These are phyloP conservation scores for Oncorhynchus kisutch DNA, from an alignment of 2,113 vertebrate species.

Conservation along the genomic window DNA sequence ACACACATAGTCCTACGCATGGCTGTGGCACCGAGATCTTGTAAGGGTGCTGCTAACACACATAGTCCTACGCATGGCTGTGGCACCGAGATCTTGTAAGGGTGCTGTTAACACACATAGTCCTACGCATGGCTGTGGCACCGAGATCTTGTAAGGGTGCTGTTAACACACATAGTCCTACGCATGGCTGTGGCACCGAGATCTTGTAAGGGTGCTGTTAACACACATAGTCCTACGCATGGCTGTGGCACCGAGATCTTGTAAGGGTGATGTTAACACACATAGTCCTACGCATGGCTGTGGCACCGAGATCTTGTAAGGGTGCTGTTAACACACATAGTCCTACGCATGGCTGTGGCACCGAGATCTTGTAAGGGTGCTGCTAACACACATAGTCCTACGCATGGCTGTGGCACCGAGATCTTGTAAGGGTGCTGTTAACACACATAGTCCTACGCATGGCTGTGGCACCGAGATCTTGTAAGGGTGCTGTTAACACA, in stretches of 20 bases:
- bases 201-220: conserved; percentile 13
- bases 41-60: conserved; percentile 30
- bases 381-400: conserved; percentile 44
- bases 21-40: conserved; percentile 50
- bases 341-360: conserved; percentile 53
- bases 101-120: conserved; percentile 38
- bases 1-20: conserved; percentile 32
- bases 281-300: conserved; percentile 48
- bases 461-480: conserved; percentile 50
- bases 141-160: background rate
- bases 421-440: conserved; percentile 13
- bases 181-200: conserved; percentile 52
- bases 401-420: conserved; percentile 52
- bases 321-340: conserved; percentile 38
- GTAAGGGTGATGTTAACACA: conserved; percentile 29
- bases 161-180: conserved; percentile 44
- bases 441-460: conserved; percentile 32
- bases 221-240: conserved; percentile 32
- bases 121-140: conserved; percentile 53
- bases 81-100: conserved; percentile 31
- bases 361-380: background rate
- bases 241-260: conserved; percentile 50
- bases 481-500: conserved; percentile 30
- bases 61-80: conserved; percentile 48
- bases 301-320: conserved; percentile 31